Percentiles rank a stretch among this genome's conserved stretches.
phyloP scores from a whole-genome alignment of 2,888 invertebrate genomes.

The Isotomurus palustris region DNA sequence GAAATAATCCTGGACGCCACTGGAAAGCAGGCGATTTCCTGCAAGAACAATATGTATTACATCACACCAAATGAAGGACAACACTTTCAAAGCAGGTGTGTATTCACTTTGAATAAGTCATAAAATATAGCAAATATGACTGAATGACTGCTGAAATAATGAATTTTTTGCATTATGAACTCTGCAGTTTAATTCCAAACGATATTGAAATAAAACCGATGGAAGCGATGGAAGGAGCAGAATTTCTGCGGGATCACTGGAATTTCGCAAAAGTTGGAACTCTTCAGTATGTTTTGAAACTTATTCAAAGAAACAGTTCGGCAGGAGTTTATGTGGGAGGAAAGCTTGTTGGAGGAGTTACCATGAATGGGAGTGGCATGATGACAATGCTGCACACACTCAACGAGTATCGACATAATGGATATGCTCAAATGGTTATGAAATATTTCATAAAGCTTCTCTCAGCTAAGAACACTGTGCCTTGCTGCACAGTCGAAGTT shows the following conservation, averaged over 20 bases:
- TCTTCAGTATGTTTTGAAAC: conserved; percentile 13
- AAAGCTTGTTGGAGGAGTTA: conserved; percentile 12
- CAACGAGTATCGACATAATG: conserved; percentile 7
- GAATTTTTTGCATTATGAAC: too few relatives aligned
- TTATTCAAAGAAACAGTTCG: conserved; percentile 13
- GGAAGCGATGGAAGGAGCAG: conserved; percentile 12
- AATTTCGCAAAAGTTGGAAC: conserved; percentile 18
- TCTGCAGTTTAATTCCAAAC: too few relatives aligned
- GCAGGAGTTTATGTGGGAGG: conserved; percentile 17
- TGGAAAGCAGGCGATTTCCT: not conserved
- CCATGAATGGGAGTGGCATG: conserved; percentile 20
- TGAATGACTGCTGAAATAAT: too few relatives aligned
- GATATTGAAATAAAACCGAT: conserved; percentile 18
- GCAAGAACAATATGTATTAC: conserved; percentile 5
- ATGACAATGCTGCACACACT: conserved; percentile 20
- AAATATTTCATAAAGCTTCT: conserved; percentile 14
- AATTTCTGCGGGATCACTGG: conserved; percentile 24
- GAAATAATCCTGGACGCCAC: conserved; percentile 5
- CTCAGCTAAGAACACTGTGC: not conserved
- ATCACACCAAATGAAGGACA: too few relatives aligned
- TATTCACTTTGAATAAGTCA: too few relatives aligned
- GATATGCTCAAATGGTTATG: conserved; percentile 21
- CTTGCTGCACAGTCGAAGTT: conserved; percentile 7
- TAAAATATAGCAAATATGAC: too few relatives aligned
- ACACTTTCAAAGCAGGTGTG: too few relatives aligned